Evolutionary conservation across 2,113 vertebrate species (phyloP).

Genomic region (Cnemophilus loriae): DNA sequence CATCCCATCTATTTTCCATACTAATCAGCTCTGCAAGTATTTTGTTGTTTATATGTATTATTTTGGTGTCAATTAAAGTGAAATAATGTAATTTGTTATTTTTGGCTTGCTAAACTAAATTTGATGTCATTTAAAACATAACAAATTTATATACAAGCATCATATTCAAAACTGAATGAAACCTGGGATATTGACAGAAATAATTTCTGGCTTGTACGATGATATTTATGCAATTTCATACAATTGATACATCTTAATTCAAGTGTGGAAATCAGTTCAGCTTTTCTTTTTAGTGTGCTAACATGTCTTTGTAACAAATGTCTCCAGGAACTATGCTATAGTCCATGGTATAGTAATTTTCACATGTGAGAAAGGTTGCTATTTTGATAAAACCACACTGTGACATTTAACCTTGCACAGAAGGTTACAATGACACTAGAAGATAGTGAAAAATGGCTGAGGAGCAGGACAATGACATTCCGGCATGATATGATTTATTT

Average conservation of each 20-base stretch:
- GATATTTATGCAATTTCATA: neutral
- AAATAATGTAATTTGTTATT: neutral
- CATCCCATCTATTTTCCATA: neutral
- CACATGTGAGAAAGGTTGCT: slow-evolving; percentile 9
- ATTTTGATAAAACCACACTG: slow-evolving; percentile 50
- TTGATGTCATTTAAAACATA: neutral
- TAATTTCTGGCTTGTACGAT: neutral
- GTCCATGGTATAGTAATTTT: neutral
- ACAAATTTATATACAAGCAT: neutral
- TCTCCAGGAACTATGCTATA: neutral
- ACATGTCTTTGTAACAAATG: neutral
- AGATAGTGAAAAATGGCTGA: slow-evolving; percentile 59
- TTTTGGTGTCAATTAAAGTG: neutral
- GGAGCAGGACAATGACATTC: slow-evolving; percentile 1
- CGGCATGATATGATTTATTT: slow-evolving; percentile 45
- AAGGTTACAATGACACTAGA: slow-evolving; percentile 47
- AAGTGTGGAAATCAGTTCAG: slow-evolving; percentile 1
- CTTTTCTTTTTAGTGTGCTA: neutral
- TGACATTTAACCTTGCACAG: slow-evolving; percentile 59
- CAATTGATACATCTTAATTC: neutral
- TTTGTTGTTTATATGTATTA: neutral
- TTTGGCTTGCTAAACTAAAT: neutral
- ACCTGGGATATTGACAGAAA: neutral
- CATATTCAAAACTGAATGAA: neutral
- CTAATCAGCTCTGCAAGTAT: neutral